Conservation (phyloP, 2,797 vertebrate genomes). For the Decapterus maruadsi region DNA sequence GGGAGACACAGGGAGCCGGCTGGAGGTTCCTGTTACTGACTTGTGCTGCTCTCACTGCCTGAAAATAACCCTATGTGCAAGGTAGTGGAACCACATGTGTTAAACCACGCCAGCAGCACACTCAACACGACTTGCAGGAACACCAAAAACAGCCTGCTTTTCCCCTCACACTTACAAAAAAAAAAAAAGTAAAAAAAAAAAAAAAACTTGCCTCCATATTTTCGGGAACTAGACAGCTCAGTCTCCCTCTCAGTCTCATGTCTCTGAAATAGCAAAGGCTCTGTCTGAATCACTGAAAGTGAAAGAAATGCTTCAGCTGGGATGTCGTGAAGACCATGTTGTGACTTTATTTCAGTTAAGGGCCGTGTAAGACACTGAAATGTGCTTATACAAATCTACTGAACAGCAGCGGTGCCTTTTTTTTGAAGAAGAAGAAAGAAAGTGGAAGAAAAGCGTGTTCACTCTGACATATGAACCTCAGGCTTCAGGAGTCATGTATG, state of each 20-base stretch:
- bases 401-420: background rate
- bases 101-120: constrained; percentile 75
- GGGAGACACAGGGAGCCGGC: constrained; percentile 68
- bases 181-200: constrained; percentile 1
- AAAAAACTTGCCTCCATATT: constrained; percentile 58
- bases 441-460: background rate
- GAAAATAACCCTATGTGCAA: constrained; percentile 82
- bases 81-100: constrained; percentile 78
- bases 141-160: constrained; percentile 70
- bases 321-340: constrained; percentile 27
- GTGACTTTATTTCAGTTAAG: constrained; percentile 22
- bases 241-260: constrained; percentile 54
- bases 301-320: constrained; percentile 62
- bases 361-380: background rate
- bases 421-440: too few relatives aligned
- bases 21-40: constrained; percentile 79
- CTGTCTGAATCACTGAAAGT: constrained; percentile 68
- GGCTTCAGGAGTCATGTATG: background rate
- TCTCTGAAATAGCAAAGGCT: constrained; percentile 65
- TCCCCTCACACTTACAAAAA: constrained; percentile 28
- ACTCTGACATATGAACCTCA: background rate
- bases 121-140: constrained; percentile 66
- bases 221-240: constrained; percentile 79
- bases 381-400: background rate
- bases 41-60: constrained; percentile 78